Evolutionary conservation across 2,888 invertebrate species (phyloP).

Genomic region (Drosophila ustulata): DNA sequence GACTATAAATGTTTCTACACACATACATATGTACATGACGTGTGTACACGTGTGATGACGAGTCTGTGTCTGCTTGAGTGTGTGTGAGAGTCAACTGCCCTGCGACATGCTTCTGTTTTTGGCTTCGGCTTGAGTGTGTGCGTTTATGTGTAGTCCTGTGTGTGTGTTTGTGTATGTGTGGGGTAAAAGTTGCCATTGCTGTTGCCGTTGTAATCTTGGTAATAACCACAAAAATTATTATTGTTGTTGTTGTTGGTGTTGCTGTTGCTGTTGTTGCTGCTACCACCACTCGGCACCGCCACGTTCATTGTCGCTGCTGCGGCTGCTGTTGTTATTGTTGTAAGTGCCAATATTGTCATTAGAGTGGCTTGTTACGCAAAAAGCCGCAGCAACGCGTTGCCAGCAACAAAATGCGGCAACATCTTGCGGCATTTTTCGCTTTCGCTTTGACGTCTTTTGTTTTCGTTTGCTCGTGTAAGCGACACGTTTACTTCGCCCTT

Average conservation of each 20-base stretch:
- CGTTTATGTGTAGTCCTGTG: conserved; percentile 16
- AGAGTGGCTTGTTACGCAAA: conserved; percentile 80
- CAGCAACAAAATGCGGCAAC: conserved; percentile 73
- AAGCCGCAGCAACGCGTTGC: conserved; percentile 65
- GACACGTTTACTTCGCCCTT: conserved; percentile 65
- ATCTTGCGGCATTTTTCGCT: conserved; percentile 72
- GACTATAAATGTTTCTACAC: conserved; percentile 71
- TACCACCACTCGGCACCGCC: conserved; percentile 9
- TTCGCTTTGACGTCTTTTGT: conserved; percentile 68
- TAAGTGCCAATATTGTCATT: conserved; percentile 82
- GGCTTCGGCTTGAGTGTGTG: conserved; percentile 25
- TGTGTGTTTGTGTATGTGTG: conserved; percentile 29
- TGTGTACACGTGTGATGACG: conserved; percentile 26
- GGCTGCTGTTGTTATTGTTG: conserved; percentile 72
- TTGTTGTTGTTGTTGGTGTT: conserved; percentile 59
- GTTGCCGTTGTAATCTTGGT: conserved; percentile 77
- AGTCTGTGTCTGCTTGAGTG: conserved; percentile 9
- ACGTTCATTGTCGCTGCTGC: conserved; percentile 45
- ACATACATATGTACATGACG: conserved; percentile 6
- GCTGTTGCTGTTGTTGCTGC: conserved; percentile 37
- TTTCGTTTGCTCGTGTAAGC: conserved; percentile 63
- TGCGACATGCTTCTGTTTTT: conserved; percentile 60
- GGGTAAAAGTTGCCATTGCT: conserved; percentile 47
- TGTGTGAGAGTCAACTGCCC: conserved; percentile 39
- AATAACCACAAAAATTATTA: conserved; percentile 82